Percentiles rank a stretch among this genome's conserved stretches.
These are phyloP conservation scores for Manduca sexta DNA, from an alignment of 1,140 invertebrate genomes.

Conservation along the genomic window DNA sequence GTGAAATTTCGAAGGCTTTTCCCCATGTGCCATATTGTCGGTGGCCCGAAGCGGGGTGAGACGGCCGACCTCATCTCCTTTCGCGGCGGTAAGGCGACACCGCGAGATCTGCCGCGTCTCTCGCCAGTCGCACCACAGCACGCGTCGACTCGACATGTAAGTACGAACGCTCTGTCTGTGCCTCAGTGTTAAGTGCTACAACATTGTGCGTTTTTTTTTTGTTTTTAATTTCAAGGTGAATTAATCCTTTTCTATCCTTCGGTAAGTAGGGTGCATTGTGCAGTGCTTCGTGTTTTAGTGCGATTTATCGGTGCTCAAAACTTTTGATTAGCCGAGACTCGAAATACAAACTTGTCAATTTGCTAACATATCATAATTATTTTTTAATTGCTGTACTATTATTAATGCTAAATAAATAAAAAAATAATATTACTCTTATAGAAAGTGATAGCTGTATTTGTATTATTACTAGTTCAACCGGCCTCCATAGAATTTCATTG, in stretches of 20 bases:
- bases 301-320: too few relatives aligned
- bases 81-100: constrained; percentile 66
- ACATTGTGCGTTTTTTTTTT: constrained; percentile 46
- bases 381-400: too few relatives aligned
- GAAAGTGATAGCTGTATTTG: too few relatives aligned
- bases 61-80: constrained; percentile 52
- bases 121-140: constrained; percentile 68
- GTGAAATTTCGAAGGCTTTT: constrained; percentile 25
- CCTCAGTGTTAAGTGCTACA: constrained; percentile 46
- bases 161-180: constrained; percentile 51
- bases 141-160: constrained; percentile 72
- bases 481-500: background rate
- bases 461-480: too few relatives aligned
- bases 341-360: too few relatives aligned
- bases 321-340: too few relatives aligned
- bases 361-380: too few relatives aligned
- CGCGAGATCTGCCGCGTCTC: constrained; percentile 25
- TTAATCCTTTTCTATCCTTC: constrained; percentile 18
- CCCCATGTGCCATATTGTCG: constrained; percentile 39
- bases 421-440: too few relatives aligned
- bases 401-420: too few relatives aligned
- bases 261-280: constrained; percentile 38
- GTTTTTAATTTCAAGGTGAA: constrained; percentile 37
- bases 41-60: constrained; percentile 34
- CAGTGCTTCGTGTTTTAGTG: constrained; percentile 12